Evolutionary conservation across 2,797 vertebrate species (phyloP), one percentile per base, ranked within the genome.

Genomic region (Hyperoplus lanceolatus): DNA sequence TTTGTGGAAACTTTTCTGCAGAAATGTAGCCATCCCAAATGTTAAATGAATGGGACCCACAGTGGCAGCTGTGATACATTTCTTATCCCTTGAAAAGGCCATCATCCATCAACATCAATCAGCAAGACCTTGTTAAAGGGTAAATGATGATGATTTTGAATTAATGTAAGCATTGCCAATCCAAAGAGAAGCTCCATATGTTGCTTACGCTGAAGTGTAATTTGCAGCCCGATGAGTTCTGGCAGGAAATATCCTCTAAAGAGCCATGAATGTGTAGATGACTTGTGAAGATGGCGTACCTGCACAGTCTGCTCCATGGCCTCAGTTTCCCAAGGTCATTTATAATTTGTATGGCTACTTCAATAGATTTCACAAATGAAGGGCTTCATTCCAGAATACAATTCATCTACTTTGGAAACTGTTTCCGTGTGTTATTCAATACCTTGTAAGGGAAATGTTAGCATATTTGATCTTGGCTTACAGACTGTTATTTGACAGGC

Each of bases 181-280:
- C 64, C 29, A 71, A 84, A 82, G 74, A 84, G 78, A 29, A 29
- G n/a, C 54, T 79, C 75, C 73, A 75, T 39, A 69, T 79, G 83
- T 62, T 74, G 71, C 58, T 45, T 60, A 66, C 18, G 58, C 53
- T 76, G 74, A 70, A 73, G 81, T 77, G 75, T 51, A 58, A 86
- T 87, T 85, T 83, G 70, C 66, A 80, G 18, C 48, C 43, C 1
- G 11, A 38, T 0, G 63, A 21, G 15, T 54, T 74, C 73, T 89
- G 90, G 90, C 85, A 83, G 78, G 51, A 82, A 78, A 75, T 53
- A 78, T 88, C 67, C 88, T 89, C 86, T 21, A 39, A 80, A 84
- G 88, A 87, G 79, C 77, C 77, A 61, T 83, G 73, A 82, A 78
- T 2, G 73, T 55, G 81, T 53, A 53, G 83, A 87, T 75, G 87